phyloP scores from a whole-genome alignment of 2,888 invertebrate genomes.

The Suillia variegata region DNA sequence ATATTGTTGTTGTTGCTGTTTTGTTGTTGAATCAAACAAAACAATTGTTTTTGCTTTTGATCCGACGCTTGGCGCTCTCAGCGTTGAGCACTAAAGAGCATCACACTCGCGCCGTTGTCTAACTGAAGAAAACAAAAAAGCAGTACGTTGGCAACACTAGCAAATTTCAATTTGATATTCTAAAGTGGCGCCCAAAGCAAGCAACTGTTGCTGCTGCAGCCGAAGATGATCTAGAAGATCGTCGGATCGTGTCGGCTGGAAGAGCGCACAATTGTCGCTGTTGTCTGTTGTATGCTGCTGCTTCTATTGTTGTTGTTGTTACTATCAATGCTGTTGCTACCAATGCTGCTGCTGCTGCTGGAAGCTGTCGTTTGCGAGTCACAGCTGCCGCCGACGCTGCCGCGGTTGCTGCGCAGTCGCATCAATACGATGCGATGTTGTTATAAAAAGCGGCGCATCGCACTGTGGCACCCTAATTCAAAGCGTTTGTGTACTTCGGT shows the following conservation, averaged over 20 bases:
- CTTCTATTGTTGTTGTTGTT: constrained; percentile 17
- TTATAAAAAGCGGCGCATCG: constrained; percentile 54
- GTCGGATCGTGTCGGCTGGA: constrained; percentile 13
- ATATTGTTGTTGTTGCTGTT: constrained; percentile 18
- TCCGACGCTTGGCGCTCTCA: constrained; percentile 28
- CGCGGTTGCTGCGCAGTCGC: constrained; percentile 8
- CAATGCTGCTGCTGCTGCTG: constrained; percentile 28
- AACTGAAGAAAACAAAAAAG: background rate
- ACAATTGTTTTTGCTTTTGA: constrained; percentile 6
- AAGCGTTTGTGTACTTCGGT: constrained; percentile 52
- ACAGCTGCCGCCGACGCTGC: constrained; percentile 46
- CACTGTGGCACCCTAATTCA: constrained; percentile 52
- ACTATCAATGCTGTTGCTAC: constrained; percentile 43
- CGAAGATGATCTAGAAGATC: constrained; percentile 52
- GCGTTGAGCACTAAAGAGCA: constrained; percentile 31
- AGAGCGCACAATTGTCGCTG: constrained; percentile 3
- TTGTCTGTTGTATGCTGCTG: background rate
- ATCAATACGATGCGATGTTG: constrained; percentile 24
- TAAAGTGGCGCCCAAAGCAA: background rate
- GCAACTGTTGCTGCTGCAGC: background rate
- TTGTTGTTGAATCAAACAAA: constrained; percentile 22
- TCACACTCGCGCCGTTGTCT: constrained; percentile 25
- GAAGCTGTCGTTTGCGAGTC: constrained; percentile 28
- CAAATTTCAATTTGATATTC: background rate
- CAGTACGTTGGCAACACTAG: constrained; percentile 14